Conservation (phyloP, 2,888 invertebrate species). For the Acrobasis consociella region DNA sequence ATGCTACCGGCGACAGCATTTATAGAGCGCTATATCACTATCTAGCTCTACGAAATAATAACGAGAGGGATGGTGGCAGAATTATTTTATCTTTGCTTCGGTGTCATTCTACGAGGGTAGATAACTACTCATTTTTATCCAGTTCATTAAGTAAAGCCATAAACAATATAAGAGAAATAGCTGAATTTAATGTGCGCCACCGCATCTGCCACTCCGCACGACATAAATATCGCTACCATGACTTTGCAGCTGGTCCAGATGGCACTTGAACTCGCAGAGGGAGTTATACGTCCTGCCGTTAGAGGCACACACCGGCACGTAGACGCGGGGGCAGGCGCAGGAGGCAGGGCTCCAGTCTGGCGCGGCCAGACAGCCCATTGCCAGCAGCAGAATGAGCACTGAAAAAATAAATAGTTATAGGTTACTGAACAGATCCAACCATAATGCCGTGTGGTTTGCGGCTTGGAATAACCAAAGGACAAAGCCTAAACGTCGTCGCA, state of each 20-base stretch:
- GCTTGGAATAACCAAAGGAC: no score
- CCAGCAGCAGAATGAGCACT: slow-evolving; percentile 15
- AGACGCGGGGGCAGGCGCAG: slow-evolving; percentile 16
- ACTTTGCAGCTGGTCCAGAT: neutral
- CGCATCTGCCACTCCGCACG: slow-evolving; percentile 11
- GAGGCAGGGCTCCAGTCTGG: neutral
- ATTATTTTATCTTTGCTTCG: no score
- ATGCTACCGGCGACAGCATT: no score
- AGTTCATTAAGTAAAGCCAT: neutral
- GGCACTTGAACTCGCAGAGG: slow-evolving; percentile 24
- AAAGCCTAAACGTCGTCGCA: no score
- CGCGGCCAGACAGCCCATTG: neutral
- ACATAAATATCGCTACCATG: slow-evolving; percentile 1
- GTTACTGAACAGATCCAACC: no score
- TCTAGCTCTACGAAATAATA: no score
- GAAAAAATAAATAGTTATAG: slow-evolving; percentile 2
- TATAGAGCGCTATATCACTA: no score
- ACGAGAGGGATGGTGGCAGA: no score
- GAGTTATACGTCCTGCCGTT: slow-evolving; percentile 27
- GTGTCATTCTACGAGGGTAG: no score
- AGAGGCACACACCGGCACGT: slow-evolving; percentile 26
- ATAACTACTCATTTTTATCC: neutral
- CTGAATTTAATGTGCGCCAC: neutral
- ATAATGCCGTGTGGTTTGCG: no score
- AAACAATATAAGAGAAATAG: neutral